These are phyloP conservation scores for Mythimna loreyi DNA, from an alignment of 2,888 invertebrate species.

Conservation along the genomic window DNA sequence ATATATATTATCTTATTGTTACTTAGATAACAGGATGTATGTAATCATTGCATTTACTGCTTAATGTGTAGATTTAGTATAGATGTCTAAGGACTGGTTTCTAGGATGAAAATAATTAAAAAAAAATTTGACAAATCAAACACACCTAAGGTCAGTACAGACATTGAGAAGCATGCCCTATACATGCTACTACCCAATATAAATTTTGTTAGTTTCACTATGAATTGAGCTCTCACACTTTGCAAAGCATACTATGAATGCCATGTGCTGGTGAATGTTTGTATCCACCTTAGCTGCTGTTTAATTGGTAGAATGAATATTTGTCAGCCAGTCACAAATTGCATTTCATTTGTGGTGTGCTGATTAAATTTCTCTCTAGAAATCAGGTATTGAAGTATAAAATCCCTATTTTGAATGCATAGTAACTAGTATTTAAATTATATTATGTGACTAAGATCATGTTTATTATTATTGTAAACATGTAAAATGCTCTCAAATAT, in stretches of 20 bases:
- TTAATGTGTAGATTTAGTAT: slow-evolving; percentile 34
- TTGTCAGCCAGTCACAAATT: neutral
- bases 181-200: no score
- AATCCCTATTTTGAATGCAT: slow-evolving; percentile 29
- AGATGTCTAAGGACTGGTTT: slow-evolving; percentile 12
- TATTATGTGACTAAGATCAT: slow-evolving; percentile 51
- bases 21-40: slow-evolving; percentile 44
- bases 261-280: no score
- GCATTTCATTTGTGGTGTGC: neutral
- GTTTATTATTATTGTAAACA: slow-evolving; percentile 32
- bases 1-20: slow-evolving; percentile 20
- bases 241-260: no score
- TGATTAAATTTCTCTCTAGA: neutral
- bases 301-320: neutral
- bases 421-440: slow-evolving; percentile 44
- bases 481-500: slow-evolving; percentile 57
- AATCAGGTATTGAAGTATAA: slow-evolving; percentile 15
- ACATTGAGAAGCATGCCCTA: no score
- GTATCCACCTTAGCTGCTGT: neutral
- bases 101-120: neutral
- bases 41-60: slow-evolving; percentile 58
- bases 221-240: no score
- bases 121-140: neutral
- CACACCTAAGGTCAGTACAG: neutral
- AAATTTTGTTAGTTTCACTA: no score